A percentile compares a stretch with the other conserved stretches of the same genome.
phyloP scores from a whole-genome alignment of 2,888 invertebrate species.

The Adineta ricciae region DNA sequence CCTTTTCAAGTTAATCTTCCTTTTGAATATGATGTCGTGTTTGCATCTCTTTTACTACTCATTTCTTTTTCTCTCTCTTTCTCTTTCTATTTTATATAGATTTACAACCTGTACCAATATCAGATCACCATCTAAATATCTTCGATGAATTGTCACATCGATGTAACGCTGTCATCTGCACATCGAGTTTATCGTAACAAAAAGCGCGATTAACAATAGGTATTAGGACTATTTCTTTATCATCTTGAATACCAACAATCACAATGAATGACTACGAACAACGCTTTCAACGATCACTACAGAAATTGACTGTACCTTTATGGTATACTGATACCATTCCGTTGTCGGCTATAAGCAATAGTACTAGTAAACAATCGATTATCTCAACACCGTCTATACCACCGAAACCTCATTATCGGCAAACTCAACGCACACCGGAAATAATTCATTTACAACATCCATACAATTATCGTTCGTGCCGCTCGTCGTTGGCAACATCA shows the following conservation, averaged over 20 bases:
- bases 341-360: neutral
- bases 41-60: neutral
- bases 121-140: neutral
- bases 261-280: neutral
- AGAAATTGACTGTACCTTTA: neutral
- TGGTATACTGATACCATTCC: neutral
- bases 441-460: neutral
- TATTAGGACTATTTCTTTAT: neutral
- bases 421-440: neutral
- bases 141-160: neutral
- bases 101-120: neutral
- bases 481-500: conserved; percentile 13
- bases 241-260: neutral
- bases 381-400: neutral
- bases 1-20: too few species aligned
- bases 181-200: neutral
- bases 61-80: neutral
- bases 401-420: neutral
- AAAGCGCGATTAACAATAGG: neutral
- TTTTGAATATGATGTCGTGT: neutral
- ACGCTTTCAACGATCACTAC: neutral
- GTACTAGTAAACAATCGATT: neutral
- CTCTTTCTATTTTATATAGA: neutral
- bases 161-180: neutral
- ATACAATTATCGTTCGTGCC: neutral